Percentiles rank a stretch among this genome's conserved stretches.
phyloP scores from a whole-genome alignment of 2,888 invertebrate species.

The Pristionchus arcanus region DNA sequence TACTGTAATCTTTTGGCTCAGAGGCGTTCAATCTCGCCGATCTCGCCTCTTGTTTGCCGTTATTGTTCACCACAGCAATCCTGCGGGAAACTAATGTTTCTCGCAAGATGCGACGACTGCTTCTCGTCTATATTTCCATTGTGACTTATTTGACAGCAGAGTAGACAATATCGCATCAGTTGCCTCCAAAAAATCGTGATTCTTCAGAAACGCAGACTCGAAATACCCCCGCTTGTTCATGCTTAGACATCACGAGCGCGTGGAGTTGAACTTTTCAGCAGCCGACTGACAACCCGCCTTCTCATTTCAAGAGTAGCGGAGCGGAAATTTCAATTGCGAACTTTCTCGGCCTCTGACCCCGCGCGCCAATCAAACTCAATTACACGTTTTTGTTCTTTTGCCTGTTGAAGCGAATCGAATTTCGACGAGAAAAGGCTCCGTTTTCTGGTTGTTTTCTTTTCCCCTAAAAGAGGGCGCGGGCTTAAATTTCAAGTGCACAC shows the following conservation, averaged over 20 bases:
- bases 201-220: neutral
- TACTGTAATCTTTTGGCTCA: neutral
- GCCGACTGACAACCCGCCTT: neutral
- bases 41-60: neutral
- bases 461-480: neutral
- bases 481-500: neutral
- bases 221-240: neutral
- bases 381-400: slow-evolving; percentile 3
- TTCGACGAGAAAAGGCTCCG: neutral
- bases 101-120: neutral
- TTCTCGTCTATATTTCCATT: neutral
- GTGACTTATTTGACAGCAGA: neutral
- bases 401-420: neutral
- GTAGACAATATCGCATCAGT: neutral
- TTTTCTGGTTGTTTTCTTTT: neutral
- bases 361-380: slow-evolving; percentile 33
- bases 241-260: slow-evolving; percentile 16
- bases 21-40: neutral
- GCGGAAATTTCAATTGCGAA: slow-evolving; percentile 43
- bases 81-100: neutral
- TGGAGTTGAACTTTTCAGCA: neutral
- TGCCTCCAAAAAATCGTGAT: neutral
- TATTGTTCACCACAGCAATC: neutral
- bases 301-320: neutral
- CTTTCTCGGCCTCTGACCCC: neutral